Conservation (phyloP, 2,888 invertebrate species). For the Acanthosepion lycidas region DNA sequence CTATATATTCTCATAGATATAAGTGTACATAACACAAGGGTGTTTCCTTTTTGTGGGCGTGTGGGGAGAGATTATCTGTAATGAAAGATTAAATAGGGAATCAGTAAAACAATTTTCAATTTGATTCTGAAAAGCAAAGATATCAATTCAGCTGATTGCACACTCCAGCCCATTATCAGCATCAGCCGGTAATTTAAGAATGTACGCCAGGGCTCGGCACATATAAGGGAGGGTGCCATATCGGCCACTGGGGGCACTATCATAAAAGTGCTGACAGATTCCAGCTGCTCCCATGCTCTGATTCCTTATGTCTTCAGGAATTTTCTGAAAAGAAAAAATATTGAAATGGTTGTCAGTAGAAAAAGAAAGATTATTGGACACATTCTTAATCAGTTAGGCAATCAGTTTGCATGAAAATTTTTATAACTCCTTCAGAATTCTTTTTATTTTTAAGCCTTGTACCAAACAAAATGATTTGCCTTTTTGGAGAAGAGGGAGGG, state of each 20-base stretch:
- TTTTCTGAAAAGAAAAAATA: slow-evolving; percentile 59
- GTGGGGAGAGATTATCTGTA: not conserved
- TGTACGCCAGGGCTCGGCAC: slow-evolving; percentile 74
- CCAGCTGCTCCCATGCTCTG: slow-evolving; percentile 92
- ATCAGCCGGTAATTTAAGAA: slow-evolving; percentile 63
- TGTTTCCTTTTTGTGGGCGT: too few species aligned
- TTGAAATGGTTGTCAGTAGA: not conserved
- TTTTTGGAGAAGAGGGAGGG: too few species aligned
- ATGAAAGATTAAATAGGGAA: not conserved
- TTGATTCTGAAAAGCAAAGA: not conserved
- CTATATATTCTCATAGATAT: too few species aligned
- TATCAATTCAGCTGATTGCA: slow-evolving; percentile 55
- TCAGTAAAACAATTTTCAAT: not conserved
- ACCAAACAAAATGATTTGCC: too few species aligned
- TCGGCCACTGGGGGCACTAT: slow-evolving; percentile 97
- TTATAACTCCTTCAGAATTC: too few species aligned
- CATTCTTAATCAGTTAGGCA: too few species aligned
- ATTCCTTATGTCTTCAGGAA: slow-evolving; percentile 60
- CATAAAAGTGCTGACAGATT: slow-evolving; percentile 97
- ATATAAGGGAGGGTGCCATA: slow-evolving; percentile 98
- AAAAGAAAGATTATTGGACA: not conserved
- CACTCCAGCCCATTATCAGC: slow-evolving; percentile 69
- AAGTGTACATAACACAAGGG: too few species aligned
- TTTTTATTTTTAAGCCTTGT: too few species aligned
- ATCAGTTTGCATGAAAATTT: too few species aligned